A percentile compares a stretch with the other conserved stretches of the same genome.
phyloP scores from a whole-genome alignment of 1,140 invertebrate species.

The Pygmarrhopalites habei region DNA sequence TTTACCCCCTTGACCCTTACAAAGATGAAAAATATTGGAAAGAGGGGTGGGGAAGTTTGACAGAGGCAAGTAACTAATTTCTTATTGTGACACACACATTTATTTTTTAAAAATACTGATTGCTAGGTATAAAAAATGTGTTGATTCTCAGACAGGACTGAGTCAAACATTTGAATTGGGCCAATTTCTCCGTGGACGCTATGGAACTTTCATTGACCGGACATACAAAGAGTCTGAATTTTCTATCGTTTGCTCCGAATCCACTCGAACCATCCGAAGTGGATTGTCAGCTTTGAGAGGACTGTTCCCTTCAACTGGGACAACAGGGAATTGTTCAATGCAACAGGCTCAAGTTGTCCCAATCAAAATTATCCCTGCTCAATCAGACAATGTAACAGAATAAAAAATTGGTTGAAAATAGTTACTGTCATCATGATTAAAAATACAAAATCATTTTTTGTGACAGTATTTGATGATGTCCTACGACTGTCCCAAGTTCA shows the following conservation, averaged over 20 bases:
- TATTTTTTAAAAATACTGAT: background rate
- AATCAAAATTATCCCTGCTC: too few relatives aligned
- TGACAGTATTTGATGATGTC: too few relatives aligned
- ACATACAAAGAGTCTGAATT: conserved; percentile 54
- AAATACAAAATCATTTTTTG: too few relatives aligned
- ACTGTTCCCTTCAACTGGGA: conserved; percentile 60
- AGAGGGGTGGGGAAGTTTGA: conserved; percentile 24
- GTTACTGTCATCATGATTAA: too few relatives aligned
- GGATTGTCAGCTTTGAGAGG: conserved; percentile 75
- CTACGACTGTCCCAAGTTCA: too few relatives aligned
- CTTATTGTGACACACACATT: background rate
- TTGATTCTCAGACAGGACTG: conserved; percentile 51
- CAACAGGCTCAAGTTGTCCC: too few relatives aligned
- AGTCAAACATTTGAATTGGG: conserved; percentile 67
- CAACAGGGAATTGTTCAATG: too few relatives aligned
- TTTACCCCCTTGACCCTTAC: conserved; percentile 50
- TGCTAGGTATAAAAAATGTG: background rate
- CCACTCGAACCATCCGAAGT: conserved; percentile 83
- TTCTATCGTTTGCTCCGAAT: conserved; percentile 68
- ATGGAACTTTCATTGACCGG: conserved; percentile 51
- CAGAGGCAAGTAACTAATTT: conserved; percentile 49
- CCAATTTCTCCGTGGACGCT: conserved; percentile 62
- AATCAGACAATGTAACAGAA: too few relatives aligned
- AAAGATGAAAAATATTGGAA: conserved; percentile 15
- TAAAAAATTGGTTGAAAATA: too few relatives aligned